Percentiles rank a stretch among this genome's conserved stretches.
Conservation (phyloP, 2,888 invertebrate genomes). For the Agapostemon virescens region DNA sequence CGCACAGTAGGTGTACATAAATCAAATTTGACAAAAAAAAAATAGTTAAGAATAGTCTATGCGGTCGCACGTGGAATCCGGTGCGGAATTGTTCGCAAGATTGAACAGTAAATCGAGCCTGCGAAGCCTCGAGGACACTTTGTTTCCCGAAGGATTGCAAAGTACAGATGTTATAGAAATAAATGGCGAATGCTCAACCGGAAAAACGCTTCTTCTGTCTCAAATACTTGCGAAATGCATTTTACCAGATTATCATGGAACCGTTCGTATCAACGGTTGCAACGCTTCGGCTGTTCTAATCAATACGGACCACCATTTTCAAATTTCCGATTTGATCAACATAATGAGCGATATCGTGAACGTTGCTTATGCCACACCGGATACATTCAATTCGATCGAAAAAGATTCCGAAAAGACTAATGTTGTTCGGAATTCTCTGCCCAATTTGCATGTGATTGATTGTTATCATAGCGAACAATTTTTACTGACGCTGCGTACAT, state of each 20-base stretch:
- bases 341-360: constrained; percentile 76
- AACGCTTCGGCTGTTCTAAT: constrained; percentile 80
- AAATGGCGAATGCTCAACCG: constrained; percentile 79
- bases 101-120: constrained; percentile 80
- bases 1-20: background rate
- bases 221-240: constrained; percentile 81
- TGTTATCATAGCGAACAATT: constrained; percentile 79
- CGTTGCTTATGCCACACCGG: constrained; percentile 30
- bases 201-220: constrained; percentile 81
- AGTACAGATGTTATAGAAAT: constrained; percentile 81
- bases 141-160: constrained; percentile 80
- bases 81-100: constrained; percentile 83
- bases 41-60: constrained; percentile 22
- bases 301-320: constrained; percentile 82
- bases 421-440: constrained; percentile 73
- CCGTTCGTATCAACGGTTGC: constrained; percentile 78
- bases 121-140: constrained; percentile 80
- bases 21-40: background rate
- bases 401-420: constrained; percentile 57
- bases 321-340: constrained; percentile 76
- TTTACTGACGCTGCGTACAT: constrained; percentile 73
- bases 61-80: constrained; percentile 81
- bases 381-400: background rate
- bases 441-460: constrained; percentile 77
- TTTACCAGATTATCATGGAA: constrained; percentile 75